Evolutionary conservation across 92 coral and sea anemone genomes (phyloP).

Genomic region (Micromussa lordhowensis): DNA sequence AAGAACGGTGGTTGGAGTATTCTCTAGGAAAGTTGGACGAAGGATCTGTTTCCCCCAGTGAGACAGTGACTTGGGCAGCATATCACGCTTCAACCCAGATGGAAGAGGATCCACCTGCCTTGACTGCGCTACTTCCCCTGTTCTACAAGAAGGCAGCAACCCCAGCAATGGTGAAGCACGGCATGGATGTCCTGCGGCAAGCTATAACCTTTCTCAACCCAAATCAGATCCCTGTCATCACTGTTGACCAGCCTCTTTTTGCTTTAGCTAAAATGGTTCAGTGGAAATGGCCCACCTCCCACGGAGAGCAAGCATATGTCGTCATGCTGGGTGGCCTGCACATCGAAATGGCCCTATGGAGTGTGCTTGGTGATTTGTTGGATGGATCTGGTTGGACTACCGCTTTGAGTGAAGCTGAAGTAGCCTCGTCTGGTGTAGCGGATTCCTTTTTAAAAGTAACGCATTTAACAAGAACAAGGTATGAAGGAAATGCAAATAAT

Average conservation of each 20-base stretch:
- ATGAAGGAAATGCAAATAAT: too few species aligned
- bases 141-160: constrained; percentile 8
- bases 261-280: constrained; percentile 72
- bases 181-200: constrained; percentile 57
- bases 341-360: too few species aligned
- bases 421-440: too few species aligned
- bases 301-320: constrained; percentile 78
- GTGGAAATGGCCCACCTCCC: constrained; percentile 70
- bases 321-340: too few species aligned
- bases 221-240: constrained; percentile 53
- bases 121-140: constrained; percentile 58
- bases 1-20: constrained; percentile 63
- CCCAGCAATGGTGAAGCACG: constrained; percentile 69
- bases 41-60: constrained; percentile 14
- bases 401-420: constrained; percentile 60
- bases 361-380: constrained; percentile 70
- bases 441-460: too few species aligned
- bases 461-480: constrained; percentile 2
- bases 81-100: constrained; percentile 44
- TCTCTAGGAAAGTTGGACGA: constrained; percentile 34
- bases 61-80: constrained; percentile 65
- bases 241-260: constrained; percentile 74
- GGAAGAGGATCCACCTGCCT: constrained; percentile 56
- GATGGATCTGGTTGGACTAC: constrained; percentile 71
- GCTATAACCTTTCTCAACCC: constrained; percentile 51